Base-by-base conservation (phyloP, 2,888 invertebrate species). In the Cremastinae sp. region DNA sequence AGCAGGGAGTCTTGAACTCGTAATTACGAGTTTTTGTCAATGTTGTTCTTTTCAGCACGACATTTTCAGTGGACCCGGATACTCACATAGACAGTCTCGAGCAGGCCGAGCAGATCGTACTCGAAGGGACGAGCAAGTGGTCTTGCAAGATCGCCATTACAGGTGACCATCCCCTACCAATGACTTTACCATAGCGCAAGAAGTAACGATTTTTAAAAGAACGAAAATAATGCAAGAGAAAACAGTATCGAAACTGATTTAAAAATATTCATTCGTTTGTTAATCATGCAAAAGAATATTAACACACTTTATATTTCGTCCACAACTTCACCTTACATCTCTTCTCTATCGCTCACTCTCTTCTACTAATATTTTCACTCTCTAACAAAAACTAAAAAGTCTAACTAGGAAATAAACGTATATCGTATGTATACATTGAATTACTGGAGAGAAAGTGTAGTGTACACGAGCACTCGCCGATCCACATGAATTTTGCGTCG, bases 111-210 rank as follows among this genome's bases (percentile, higher is more conserved):
- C 96, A 95, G 93, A 95, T 96, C 93, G 98, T 98, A 92, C 96
- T 98, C 91, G 98, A 98, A 93, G 98, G 98, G 92, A 98, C 98
- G 90, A 98, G 98, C 91, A 98, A 98, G 93, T 98, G 98, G 98
- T 98, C 98, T 92, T 97, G 97, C 95, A 98, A 98, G 95, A 97
- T 98, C 93, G 97, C 97, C 92, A 98, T 98, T 91, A 98, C 98
- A 97, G 98, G 98, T 98, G 95, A 91, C 91, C 71, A 69, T 64
- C 64, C 73, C 18, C 62, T 58, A 78, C 72, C 59, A 74, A 74
- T 72, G 76, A 55, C 59, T 66, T 76, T 35, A 59, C 58, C 61
- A 62, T 68, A 74, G 20, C 53, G 58, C 20, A 72, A 16, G 43
- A 14, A 61, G 53, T 14, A 37, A 51, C 22, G 14, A 45, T 20